Evolutionary conservation across 2,797 vertebrate genomes (phyloP), one percentile per base, ranked within the genome.

Genomic region (Tauraco hartlaubi): DNA sequence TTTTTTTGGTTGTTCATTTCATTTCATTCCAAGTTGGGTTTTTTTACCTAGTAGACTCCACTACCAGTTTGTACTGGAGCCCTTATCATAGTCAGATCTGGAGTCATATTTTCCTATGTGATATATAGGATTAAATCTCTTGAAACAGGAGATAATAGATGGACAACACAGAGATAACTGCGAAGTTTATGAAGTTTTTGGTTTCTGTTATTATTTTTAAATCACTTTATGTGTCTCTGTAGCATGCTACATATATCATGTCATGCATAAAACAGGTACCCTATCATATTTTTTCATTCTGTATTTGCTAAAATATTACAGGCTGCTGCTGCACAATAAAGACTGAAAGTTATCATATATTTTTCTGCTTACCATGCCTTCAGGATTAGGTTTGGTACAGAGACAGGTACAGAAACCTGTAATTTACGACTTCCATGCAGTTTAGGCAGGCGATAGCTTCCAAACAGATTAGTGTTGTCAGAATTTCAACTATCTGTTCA

Each of bases 391-490:
- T 3, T 93, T 28, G 88, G 28, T 41, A 68, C 21, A 82, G 62
- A 84, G 61, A 66, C 66, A 93, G 71, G 66, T 75, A 94, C n/a
- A 85, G 78, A 96, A 95, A 79, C 44, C 68, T 17, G 2, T 68
- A 89, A 94, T 93, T 91, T 92, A 92, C 90, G 37, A 76, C 62
- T 91, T 13, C n/a, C 21, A 66, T 73, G 35, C 54, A 86, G 73
- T 86, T 92, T 43, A 88, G 54, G 72, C 39, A 90, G 68, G 17
- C 92, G 61, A 92, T 43, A 85, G 5, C 41, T 88, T 86, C 66
- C 46, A 66, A 90, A 92, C 13, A 93, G 84, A 93, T 90, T 81
- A 92, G 15, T 21, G 41, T 18, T 93, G 85, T 92, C 88, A 93
- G 77, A 92, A 85, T 81, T 89, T 90, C 62, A 95, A 56, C 88